Evolutionary conservation across 2,113 vertebrate genomes (phyloP), one percentile per base, ranked within the genome.

Genomic region (Cryptomyrus ogoouensis): DNA sequence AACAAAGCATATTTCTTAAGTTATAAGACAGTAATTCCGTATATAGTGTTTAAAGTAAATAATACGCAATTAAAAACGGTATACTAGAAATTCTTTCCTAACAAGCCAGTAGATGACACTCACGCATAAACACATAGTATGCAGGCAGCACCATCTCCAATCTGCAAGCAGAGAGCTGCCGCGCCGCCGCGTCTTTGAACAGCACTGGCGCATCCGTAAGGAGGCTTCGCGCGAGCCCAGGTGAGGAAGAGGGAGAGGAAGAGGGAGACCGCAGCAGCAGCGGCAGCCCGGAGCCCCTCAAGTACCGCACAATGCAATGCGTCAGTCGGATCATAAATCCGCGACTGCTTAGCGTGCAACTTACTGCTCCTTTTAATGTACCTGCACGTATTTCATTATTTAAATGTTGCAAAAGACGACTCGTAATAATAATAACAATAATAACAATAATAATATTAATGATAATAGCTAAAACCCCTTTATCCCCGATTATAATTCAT

Each of bases 211-310:
- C 88, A 90, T 91, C 88, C 35, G 70, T 70, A 17, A 31, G 58
- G 42, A n/a, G 66, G 87, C 88, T 85, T 47, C 89, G 86, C 88
- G 93, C 95, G 94, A 91, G 94, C 93, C 89, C 92, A 53, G 83
- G 87, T 89, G 66, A 42, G 87, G 87, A 44, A 83, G 80, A 5
- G 35, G 2, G n/a, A 42, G 39, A 49, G 47, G 47, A 44, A 83
- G 80, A 6, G 35, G 4, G n/a, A 42, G 90, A 93, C 92, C 89
- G 93, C 95, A 93, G 93, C 93, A 94, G 93, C 94, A 91, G 90
- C 93, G 94, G 93, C 94, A 91, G 90, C 83, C 80, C 5, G 5
- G 13, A n/a, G n/a, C 27, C 35, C 86, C 39, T 47, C 35, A 46
- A 80, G 35, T 42, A 50, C 86, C 66, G 70, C 9, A 39, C 84